Conservation (phyloP, 1,140 invertebrate species). For the Atta texana region DNA sequence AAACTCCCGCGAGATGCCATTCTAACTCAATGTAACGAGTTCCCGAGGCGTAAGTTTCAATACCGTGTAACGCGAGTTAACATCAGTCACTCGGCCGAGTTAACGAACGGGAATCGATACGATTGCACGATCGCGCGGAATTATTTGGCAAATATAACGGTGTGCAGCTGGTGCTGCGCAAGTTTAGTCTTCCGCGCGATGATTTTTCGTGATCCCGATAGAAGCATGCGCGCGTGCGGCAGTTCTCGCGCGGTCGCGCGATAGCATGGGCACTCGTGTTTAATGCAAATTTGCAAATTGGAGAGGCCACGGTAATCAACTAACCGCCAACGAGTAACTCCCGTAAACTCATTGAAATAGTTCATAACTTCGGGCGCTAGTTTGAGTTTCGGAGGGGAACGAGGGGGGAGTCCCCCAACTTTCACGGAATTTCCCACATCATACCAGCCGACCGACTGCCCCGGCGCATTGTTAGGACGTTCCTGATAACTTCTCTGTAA, state of each 20-base stretch:
- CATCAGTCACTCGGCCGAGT: conserved; percentile 47
- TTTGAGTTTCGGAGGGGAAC: conserved; percentile 71
- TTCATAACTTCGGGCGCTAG: conserved; percentile 79
- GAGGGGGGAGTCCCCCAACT: conserved; percentile 56
- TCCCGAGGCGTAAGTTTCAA: conserved; percentile 55
- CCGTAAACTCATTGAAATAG: conserved; percentile 83
- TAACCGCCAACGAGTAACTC: conserved; percentile 80
- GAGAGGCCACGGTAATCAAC: conserved; percentile 78
- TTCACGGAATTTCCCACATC: conserved; percentile 77
- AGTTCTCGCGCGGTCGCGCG: conserved; percentile 69
- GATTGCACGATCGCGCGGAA: conserved; percentile 60
- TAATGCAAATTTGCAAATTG: conserved; percentile 81
- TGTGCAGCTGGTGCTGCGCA: conserved; percentile 2
- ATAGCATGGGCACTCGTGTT: conserved; percentile 70
- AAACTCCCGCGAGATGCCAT: conserved; percentile 49
- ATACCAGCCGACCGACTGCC: conserved; percentile 75
- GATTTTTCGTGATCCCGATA: conserved; percentile 38
- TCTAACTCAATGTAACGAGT: conserved; percentile 49
- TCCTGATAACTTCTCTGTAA: conserved; percentile 65
- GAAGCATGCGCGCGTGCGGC: conserved; percentile 37
- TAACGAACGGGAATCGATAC: conserved; percentile 58
- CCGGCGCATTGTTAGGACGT: conserved; percentile 74
- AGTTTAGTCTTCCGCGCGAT: conserved; percentile 39
- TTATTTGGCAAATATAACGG: conserved; percentile 44
- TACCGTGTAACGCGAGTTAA: conserved; percentile 39